Percentiles rank a stretch among this genome's conserved stretches.
phyloP scores from a whole-genome alignment of 2,888 invertebrate genomes.

The Acleris emargana region DNA sequence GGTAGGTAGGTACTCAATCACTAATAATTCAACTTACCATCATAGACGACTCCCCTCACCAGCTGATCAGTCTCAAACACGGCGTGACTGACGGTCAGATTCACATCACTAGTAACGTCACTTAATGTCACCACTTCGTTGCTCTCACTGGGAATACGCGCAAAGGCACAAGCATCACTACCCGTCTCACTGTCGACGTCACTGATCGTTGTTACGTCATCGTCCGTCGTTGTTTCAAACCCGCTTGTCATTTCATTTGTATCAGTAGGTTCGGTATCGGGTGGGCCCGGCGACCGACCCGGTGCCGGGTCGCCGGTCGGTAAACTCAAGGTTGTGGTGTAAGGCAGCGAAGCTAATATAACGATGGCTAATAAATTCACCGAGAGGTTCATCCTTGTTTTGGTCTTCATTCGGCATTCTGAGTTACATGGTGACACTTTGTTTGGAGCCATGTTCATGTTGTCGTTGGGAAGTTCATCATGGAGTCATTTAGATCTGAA shows the following conservation, averaged over 20 bases:
- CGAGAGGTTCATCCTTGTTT: constrained; percentile 58
- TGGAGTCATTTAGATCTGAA: constrained; percentile 25
- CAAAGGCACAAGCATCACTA: constrained; percentile 73
- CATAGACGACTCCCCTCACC: constrained; percentile 81
- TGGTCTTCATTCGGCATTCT: constrained; percentile 47
- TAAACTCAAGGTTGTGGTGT: constrained; percentile 66
- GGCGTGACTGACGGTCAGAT: constrained; percentile 77
- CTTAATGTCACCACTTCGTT: constrained; percentile 69
- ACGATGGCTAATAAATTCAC: constrained; percentile 55
- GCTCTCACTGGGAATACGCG: constrained; percentile 72
- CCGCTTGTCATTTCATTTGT: constrained; percentile 32
- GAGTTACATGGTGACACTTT: constrained; percentile 32
- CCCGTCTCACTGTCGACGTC: constrained; percentile 48
- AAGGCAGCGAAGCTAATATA: constrained; percentile 70
- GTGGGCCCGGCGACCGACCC: constrained; percentile 86
- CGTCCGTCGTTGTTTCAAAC: constrained; percentile 56
- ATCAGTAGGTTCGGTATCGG: constrained; percentile 45
- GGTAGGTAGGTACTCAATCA: no score
- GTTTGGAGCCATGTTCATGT: constrained; percentile 23
- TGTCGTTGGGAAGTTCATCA: constrained; percentile 4
- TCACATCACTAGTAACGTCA: constrained; percentile 72
- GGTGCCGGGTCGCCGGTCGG: constrained; percentile 87
- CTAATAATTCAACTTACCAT: constrained; percentile 70
- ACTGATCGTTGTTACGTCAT: constrained; percentile 49
- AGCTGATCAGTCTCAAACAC: constrained; percentile 79